Evolutionary conservation across 2,113 vertebrate genomes (phyloP).

Genomic region (Nothoprocta perdicaria): DNA sequence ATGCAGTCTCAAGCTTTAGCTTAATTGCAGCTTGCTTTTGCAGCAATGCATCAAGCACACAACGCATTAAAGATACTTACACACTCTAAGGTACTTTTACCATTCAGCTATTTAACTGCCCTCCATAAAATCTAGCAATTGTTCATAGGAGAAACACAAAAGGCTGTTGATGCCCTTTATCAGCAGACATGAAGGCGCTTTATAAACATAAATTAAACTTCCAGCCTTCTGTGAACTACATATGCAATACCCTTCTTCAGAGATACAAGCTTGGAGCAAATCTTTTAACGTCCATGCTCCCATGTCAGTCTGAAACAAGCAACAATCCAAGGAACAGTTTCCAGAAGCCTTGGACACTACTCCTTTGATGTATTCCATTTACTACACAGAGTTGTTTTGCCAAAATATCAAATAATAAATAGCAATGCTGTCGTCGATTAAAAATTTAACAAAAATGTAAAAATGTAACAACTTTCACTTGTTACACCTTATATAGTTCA

Average conservation of each 20-base stretch:
- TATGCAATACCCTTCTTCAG: not conserved
- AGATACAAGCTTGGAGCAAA: not conserved
- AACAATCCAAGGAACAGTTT: not conserved
- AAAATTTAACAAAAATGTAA: not conserved
- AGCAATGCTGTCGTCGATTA: not conserved
- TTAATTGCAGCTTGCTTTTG: not conserved
- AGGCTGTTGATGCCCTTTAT: not conserved
- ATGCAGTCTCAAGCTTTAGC: not conserved
- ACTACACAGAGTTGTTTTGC: not conserved
- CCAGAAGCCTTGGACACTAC: not conserved
- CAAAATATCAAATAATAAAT: not conserved
- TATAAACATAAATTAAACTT: not conserved
- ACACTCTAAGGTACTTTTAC: not conserved
- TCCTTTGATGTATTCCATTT: not conserved
- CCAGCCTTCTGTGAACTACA: not conserved
- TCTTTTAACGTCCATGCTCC: not conserved
- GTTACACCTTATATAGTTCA: not conserved
- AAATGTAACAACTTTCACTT: not conserved
- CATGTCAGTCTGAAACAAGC: not conserved
- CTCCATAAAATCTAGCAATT: not conserved
- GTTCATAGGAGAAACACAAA: not conserved
- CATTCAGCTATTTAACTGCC: not conserved
- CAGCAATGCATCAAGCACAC: not conserved
- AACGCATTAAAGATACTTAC: not conserved
- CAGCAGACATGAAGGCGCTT: not conserved